phyloP scores from a whole-genome alignment of 2,888 invertebrate species.

The Tromatobia lineatoria region DNA sequence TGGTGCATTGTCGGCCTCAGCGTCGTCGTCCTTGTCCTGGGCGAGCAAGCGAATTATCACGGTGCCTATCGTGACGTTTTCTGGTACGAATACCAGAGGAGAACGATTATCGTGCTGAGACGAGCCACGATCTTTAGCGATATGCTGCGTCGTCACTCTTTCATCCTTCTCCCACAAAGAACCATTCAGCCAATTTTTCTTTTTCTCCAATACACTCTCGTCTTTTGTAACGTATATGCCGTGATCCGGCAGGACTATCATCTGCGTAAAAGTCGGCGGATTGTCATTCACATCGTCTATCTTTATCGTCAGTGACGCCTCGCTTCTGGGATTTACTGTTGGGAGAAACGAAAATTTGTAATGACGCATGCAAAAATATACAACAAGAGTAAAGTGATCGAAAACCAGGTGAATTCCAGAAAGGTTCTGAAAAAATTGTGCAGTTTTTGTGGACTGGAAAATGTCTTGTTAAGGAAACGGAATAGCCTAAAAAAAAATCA shows the following conservation, averaged over 20 bases:
- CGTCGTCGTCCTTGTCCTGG: slow-evolving; percentile 89
- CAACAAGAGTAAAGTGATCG: background rate
- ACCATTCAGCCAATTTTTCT: slow-evolving; percentile 7
- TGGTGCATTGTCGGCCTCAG: slow-evolving; percentile 89
- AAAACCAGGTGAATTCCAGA: too few relatives aligned
- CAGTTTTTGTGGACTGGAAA: too few relatives aligned
- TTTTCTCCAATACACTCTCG: slow-evolving; percentile 79
- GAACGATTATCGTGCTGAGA: slow-evolving; percentile 80
- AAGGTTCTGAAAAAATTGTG: too few relatives aligned
- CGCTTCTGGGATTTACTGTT: slow-evolving; percentile 90
- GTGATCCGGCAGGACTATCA: slow-evolving; percentile 90
- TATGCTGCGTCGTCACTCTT: slow-evolving; percentile 53
- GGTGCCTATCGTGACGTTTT: slow-evolving; percentile 90
- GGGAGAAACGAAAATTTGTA: slow-evolving; percentile 56
- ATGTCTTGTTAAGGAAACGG: too few relatives aligned
- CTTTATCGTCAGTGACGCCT: slow-evolving; percentile 90
- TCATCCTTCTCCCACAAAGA: slow-evolving; percentile 8
- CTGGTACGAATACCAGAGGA: slow-evolving; percentile 90
- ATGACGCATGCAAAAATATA: background rate
- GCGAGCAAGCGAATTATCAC: slow-evolving; percentile 90
- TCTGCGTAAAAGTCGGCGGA: slow-evolving; percentile 90
- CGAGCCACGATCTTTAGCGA: slow-evolving; percentile 57
- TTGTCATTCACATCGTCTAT: slow-evolving; percentile 95
- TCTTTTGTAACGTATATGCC: slow-evolving; percentile 89
- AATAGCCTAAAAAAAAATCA: too few relatives aligned